A percentile compares a stretch with the other conserved stretches of the same genome.
Evolutionary conservation across 2,113 vertebrate species (phyloP).

Genomic region (Symphodus melops): DNA sequence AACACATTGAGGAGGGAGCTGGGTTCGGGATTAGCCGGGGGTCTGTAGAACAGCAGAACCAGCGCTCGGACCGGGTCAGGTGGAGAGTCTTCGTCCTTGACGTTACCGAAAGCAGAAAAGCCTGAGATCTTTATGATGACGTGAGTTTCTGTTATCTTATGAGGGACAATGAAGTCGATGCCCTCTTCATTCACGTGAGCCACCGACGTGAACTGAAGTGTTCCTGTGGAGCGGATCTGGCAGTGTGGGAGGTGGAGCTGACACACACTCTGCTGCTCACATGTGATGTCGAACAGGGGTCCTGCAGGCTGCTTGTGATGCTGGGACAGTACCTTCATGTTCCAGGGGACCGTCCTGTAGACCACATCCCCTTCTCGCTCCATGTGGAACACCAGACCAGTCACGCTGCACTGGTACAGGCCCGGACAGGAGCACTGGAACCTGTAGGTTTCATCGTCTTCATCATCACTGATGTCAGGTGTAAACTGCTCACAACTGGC

Average conservation of each 20-base stretch:
- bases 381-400: conserved; percentile 49
- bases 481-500: conserved; percentile 29
- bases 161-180: conserved; percentile 9
- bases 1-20: conserved; percentile 23
- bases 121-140: conserved; percentile 18
- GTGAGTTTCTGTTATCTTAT: conserved; percentile 22
- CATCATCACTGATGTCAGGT: conserved; percentile 10
- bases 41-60: conserved; percentile 44
- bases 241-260: conserved; percentile 49
- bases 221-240: conserved; percentile 35
- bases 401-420: conserved; percentile 46
- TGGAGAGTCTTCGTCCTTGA: conserved; percentile 10
- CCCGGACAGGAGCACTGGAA: conserved; percentile 31
- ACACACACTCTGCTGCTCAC: conserved; percentile 21
- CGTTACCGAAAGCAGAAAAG: conserved; percentile 2
- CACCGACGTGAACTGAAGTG: conserved; percentile 8
- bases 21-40: not conserved
- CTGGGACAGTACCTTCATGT: conserved; percentile 6
- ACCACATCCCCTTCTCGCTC: conserved; percentile 18
- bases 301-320: conserved; percentile 39
- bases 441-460: conserved; percentile 10
- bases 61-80: conserved; percentile 22
- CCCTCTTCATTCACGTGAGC: conserved; percentile 17
- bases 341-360: conserved; percentile 31
- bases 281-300: conserved; percentile 50